Base-by-base conservation (phyloP, 2,888 invertebrate species). In the Orthonevra nobilis region DNA sequence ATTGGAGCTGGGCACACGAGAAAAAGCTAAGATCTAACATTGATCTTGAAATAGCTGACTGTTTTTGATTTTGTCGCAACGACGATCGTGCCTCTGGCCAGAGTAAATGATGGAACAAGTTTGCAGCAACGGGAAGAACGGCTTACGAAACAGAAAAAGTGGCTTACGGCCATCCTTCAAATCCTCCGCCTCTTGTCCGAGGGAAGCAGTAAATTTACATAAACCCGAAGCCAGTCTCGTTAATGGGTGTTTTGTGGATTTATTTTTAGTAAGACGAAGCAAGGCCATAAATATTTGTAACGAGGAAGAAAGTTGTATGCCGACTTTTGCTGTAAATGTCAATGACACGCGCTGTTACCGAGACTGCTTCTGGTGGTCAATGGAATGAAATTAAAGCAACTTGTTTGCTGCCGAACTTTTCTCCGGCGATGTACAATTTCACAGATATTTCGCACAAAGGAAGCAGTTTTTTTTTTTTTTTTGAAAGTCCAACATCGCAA, bases 11-110 rank as follows among this genome's bases (percentile, higher is more conserved):
- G 48, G 3, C 54, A 15, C 56, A 32, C 44, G 40, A 30, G 7
- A 26, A 68, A 75, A 75, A 75, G 58, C 70, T 69, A 77, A 77
- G 70, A 58, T 42, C 34, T 70, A 77, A 58, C 75, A 77, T 77
- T 77, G 75, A 77, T 77, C 75, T 77, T 77, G 75, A 77, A 74
- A 61, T n/a, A 58, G 17, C 5, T 28, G 20, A n/a, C 10, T 14
- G 10, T 34, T n/a, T n/a, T 15, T 30, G 38, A 36, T 19, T 17
- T 23, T 10, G 40, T 50, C 20, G 19, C 10, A 7, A 32, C 3
- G 58, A 10, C 15, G 15, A 12, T 14, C 1, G 17, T 6, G n/a
- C n/a, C 9, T 4, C 10, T 4, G 10, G 32, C 10, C 32, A 32
- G 12, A 19, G 12, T 19, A 10, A 32, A 32, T 17, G 23, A n/a